Conservation (phyloP, 2,113 vertebrate species). For the Mobula birostris region DNA sequence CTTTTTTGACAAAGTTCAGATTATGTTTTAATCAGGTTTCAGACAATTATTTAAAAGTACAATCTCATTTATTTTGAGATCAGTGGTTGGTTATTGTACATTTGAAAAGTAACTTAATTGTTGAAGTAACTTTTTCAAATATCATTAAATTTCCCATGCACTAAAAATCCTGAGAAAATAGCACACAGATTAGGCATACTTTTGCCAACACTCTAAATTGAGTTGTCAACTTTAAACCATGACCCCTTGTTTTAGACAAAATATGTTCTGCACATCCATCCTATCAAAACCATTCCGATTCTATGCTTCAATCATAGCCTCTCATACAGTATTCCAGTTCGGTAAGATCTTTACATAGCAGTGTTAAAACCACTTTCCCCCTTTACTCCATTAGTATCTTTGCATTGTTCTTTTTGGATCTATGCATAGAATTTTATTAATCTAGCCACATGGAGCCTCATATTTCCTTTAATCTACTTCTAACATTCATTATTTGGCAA, state of each 20-base stretch:
- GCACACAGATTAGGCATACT: no score
- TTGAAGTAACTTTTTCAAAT: neutral
- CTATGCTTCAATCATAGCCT: neutral
- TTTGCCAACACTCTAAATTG: no score
- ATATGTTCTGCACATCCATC: no score
- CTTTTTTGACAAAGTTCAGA: neutral
- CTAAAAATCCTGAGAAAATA: neutral
- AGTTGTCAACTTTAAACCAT: no score
- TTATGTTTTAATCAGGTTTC: neutral
- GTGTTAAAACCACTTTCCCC: neutral
- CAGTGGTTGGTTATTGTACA: neutral
- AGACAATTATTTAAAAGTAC: neutral
- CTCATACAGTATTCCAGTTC: neutral
- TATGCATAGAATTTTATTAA: no score
- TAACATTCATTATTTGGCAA: no score
- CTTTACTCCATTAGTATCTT: no score
- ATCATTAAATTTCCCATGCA: neutral
- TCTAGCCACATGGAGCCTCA: no score
- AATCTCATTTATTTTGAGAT: neutral
- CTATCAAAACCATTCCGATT: neutral
- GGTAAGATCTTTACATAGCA: neutral
- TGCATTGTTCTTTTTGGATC: no score
- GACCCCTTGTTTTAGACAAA: no score
- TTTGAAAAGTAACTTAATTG: neutral
- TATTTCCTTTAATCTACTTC: no score